These are phyloP conservation scores for Muntiacus reevesi DNA, from an alignment of 2,113 vertebrate genomes.

Conservation along the genomic window DNA sequence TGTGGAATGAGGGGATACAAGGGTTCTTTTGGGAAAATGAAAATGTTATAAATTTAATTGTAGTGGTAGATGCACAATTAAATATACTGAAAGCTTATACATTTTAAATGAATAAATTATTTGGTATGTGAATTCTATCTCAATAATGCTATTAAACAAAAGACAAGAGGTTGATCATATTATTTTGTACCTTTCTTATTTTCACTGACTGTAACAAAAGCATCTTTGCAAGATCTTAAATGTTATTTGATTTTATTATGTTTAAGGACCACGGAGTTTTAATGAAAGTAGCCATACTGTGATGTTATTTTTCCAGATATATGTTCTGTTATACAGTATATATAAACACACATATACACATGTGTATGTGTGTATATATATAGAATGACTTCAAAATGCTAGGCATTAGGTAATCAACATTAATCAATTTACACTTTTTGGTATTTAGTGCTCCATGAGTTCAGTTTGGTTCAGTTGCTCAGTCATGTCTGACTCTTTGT, in stretches of 20 bases:
- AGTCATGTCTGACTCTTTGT: background rate
- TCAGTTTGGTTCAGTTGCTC: background rate
- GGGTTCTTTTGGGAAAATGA: background rate
- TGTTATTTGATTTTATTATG: conserved; percentile 33
- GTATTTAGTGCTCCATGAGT: background rate
- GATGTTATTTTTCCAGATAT: background rate
- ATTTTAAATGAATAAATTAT: background rate
- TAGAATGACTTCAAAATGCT: background rate
- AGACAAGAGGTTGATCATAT: background rate
- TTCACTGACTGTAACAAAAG: background rate
- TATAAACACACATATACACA: background rate
- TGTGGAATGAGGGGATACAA: background rate
- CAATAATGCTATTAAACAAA: background rate
- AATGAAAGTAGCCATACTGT: background rate
- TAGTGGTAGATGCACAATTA: background rate
- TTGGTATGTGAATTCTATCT: background rate
- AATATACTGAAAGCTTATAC: background rate
- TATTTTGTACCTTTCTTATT: background rate
- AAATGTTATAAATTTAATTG: background rate
- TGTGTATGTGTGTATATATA: background rate
- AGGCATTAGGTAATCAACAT: background rate
- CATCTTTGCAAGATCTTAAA: background rate
- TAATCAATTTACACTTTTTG: background rate
- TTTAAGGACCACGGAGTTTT: background rate
- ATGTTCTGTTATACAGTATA: background rate